Evolutionary conservation across 2,797 vertebrate genomes (phyloP), one percentile per base, ranked within the genome.

Genomic region (Silurus aristotelis): DNA sequence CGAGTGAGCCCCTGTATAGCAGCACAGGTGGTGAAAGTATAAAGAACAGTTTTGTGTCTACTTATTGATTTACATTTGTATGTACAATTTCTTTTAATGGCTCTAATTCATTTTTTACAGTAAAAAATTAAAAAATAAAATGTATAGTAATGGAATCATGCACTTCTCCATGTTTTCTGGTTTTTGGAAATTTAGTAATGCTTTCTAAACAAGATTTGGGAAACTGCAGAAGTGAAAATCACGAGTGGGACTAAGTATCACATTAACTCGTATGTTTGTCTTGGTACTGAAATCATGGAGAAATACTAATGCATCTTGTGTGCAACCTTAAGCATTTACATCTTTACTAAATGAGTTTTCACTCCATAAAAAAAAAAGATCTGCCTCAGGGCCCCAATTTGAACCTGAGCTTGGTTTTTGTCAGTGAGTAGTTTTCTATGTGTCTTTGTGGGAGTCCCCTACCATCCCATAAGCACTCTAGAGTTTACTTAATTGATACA

Each of bases 11-110:
- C 96, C 0, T 97, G 96, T 67, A 43, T 95, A 1, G 93, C 98
- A 0, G 96, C 93, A 55, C 97, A 99, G 88, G 95, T 99, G 80
- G 95, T 99, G 85, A 96, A 95, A 90, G 97, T 99, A 90, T 99
- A 89, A 66, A 0, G 5, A 12, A 80, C 20, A 17, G 52, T 61
- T 63, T 55, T 83, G 2, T 78, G 64, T 60, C 61, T 12, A 7
- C 43, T 20, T 38, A 22, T 75, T 83, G 67, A 70, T 70, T 80
- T 72, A 43, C 3, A 19, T 85, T 76, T 87, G 64, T 86, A 81
- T 76, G 80, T 82, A 72, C 38, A 25, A 66, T 75, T 83, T 85
- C 17, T 12, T 48, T 79, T 80, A 81, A 70, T 86, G 22, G 67
- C 63, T 85, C 14, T 72, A 67, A 75, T 63, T 38, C 25, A 31